Conservation (phyloP, 2,888 invertebrate genomes). For the Tachystola acroxantha region DNA sequence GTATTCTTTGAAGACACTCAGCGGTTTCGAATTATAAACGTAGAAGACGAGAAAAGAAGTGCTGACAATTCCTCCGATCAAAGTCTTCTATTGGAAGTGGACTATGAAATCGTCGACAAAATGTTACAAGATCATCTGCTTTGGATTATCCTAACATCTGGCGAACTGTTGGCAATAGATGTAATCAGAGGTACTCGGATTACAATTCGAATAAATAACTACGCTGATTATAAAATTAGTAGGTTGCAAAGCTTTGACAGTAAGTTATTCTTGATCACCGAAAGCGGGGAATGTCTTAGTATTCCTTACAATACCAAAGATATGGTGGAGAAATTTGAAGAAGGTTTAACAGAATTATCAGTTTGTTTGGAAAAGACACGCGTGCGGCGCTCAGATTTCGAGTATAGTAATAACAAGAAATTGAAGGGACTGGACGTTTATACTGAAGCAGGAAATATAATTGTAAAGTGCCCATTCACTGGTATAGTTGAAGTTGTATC, state of each 20-base stretch:
- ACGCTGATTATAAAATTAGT: constrained; percentile 41
- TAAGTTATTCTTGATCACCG: constrained; percentile 43
- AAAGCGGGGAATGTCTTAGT: constrained; percentile 48
- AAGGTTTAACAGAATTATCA: constrained; percentile 26
- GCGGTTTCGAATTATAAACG: constrained; percentile 30
- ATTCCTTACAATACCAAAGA: constrained; percentile 30
- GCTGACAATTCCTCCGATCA: constrained; percentile 19
- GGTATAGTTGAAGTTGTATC: constrained; percentile 35
- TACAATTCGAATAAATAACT: constrained; percentile 29
- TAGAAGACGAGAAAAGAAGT: constrained; percentile 23
- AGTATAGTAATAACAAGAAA: constrained; percentile 7
- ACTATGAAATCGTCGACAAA: constrained; percentile 39
- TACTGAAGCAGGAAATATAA: constrained; percentile 29
- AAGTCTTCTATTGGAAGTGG: constrained; percentile 25
- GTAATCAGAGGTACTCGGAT: constrained; percentile 28
- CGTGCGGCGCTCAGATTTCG: constrained; percentile 10
- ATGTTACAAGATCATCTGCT: constrained; percentile 38
- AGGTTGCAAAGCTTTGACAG: constrained; percentile 27
- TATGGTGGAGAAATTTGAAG: constrained; percentile 29
- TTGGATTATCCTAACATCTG: constrained; percentile 50
- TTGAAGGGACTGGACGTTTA: constrained; percentile 37
- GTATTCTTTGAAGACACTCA: constrained; percentile 36
- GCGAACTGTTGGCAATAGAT: constrained; percentile 43
- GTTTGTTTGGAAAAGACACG: constrained; percentile 36
- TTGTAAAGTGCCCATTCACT: constrained; percentile 45